phyloP scores from a whole-genome alignment of 2,888 invertebrate genomes.

The Protonemura montana region DNA sequence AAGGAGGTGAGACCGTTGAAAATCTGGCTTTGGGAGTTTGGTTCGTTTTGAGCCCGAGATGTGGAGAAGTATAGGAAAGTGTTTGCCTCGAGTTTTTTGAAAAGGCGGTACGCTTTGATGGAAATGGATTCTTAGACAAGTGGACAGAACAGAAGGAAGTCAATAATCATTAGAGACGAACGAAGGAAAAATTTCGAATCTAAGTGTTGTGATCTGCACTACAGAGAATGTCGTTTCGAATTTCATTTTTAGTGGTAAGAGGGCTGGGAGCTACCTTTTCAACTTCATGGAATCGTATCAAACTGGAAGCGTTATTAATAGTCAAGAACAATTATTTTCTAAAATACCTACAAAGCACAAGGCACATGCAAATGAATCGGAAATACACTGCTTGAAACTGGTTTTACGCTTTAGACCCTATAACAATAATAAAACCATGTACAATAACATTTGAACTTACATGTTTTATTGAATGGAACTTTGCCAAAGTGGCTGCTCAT shows the following conservation, averaged over 20 bases:
- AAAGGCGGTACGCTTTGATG: too few relatives aligned
- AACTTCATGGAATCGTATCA: too few relatives aligned
- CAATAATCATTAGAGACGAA: background rate
- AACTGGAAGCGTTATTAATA: too few relatives aligned
- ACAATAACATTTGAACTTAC: conserved; percentile 25
- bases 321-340: background rate
- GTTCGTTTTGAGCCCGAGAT: background rate
- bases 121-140: background rate
- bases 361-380: background rate
- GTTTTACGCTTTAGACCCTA: background rate
- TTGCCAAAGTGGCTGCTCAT: background rate
- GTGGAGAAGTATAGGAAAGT: background rate
- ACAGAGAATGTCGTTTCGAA: too few relatives aligned
- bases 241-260: too few relatives aligned
- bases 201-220: too few relatives aligned
- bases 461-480: conserved; percentile 30
- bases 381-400: background rate
- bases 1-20: background rate
- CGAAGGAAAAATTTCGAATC: background rate
- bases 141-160: background rate
- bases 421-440: conserved; percentile 19
- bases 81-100: too few relatives aligned
- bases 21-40: background rate
- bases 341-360: background rate
- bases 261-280: too few relatives aligned